phyloP scores from a whole-genome alignment of 1,140 invertebrate species.

The Coboldia fuscipes region DNA sequence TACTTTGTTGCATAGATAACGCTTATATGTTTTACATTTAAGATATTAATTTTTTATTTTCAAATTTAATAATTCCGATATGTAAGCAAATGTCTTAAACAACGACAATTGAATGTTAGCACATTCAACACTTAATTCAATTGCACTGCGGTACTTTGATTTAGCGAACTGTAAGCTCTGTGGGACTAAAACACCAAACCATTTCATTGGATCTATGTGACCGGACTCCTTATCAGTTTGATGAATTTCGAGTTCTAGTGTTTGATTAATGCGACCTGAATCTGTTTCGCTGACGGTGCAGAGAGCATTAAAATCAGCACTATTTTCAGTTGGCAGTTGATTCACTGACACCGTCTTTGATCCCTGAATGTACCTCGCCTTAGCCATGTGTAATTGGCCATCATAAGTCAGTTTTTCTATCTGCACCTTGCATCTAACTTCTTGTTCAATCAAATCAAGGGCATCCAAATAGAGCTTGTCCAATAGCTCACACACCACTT shows the following conservation, averaged over 20 bases:
- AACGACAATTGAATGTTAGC: constrained; percentile 35
- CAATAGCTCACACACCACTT: constrained; percentile 12
- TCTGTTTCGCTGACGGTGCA: background rate
- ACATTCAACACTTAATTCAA: constrained; percentile 28
- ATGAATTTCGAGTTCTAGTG: constrained; percentile 5
- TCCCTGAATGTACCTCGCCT: constrained; percentile 16
- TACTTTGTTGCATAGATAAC: background rate
- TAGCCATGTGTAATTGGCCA: constrained; percentile 14
- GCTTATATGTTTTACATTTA: background rate
- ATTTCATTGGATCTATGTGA: constrained; percentile 32
- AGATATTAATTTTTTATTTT: background rate
- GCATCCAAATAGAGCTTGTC: constrained; percentile 14
- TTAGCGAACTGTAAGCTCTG: constrained; percentile 35
- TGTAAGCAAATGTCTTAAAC: constrained; percentile 5
- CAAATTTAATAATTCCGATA: background rate
- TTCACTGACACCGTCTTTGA: constrained; percentile 10
- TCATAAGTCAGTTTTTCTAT: constrained; percentile 12
- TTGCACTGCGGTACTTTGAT: constrained; percentile 31
- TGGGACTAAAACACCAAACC: constrained; percentile 46
- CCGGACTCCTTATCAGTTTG: constrained; percentile 12
- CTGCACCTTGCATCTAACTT: constrained; percentile 12
- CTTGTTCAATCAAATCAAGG: constrained; percentile 15
- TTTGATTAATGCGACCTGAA: background rate
- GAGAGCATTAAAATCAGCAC: constrained; percentile 16
- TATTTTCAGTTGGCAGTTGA: constrained; percentile 18